Base-by-base conservation (phyloP, 1,140 invertebrate genomes). In the Heliothis subflexa region DNA sequence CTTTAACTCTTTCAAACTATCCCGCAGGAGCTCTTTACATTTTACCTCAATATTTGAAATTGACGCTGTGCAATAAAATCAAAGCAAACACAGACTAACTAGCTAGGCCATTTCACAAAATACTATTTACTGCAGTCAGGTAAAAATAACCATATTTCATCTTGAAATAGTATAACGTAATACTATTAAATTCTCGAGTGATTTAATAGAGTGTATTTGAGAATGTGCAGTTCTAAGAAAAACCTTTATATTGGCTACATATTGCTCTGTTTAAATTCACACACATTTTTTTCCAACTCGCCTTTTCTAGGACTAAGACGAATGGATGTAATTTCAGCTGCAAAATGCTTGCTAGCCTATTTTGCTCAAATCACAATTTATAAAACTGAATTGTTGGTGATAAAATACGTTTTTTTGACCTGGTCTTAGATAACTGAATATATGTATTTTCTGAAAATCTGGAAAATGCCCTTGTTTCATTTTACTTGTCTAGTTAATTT, bases 241-340 rank as follows among this genome's bases (percentile, higher is more conserved):
- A 62, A 11, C n/a, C 16, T 40, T 13, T 7, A 16, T 62, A 62
- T 33, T 33, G 12, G 10, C n/a, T 62, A 45, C 16, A 2, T 12
- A 13, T 14, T 59, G 55, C 21, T 59, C 55, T 28, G 10, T 21
- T 59, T 59, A 59, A 59, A 59, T 59, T 59, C 21, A 13, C 0
- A 59, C 55, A 25, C 33, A 40, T 40, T 25, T 59, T 55, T 57
- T 59, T 59, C 55, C 25, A 5, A 14, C 2, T 25, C 21, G 21
- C 12, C 54, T 59, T 14, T 28, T 59, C 55, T 59, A 28, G 55
- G 55, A 28, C 11, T 13, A 21, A 59, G 55, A 59, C 25, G 21
- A 59, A 59, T 59, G 55, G 16, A 3, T 14, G 55, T 59, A 59
- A 59, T 59, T 59, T 59, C 21, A 28, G 55, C 25, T 59, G 55